Conservation (phyloP, 2,888 invertebrate genomes). For the Drosophila gaucha region DNA sequence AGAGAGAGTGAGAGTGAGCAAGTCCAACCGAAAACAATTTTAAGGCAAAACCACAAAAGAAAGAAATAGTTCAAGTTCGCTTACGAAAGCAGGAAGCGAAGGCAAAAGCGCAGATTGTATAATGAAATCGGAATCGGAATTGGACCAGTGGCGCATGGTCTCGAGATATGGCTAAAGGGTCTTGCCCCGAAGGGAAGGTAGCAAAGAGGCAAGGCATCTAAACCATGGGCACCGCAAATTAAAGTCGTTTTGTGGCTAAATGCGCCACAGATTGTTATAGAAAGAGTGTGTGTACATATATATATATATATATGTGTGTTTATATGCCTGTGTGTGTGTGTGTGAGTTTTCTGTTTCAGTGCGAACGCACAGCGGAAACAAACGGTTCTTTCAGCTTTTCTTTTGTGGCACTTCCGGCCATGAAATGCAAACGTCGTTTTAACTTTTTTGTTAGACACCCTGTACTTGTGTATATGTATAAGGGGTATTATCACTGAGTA, state of each 20-base stretch:
- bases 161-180: conserved; percentile 14
- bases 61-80: conserved; percentile 50
- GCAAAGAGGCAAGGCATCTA: conserved; percentile 20
- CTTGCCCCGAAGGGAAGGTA: background rate
- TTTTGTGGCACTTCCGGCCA: conserved; percentile 62
- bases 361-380: conserved; percentile 62
- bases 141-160: conserved; percentile 45
- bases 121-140: conserved; percentile 66
- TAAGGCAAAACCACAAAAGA: conserved; percentile 60
- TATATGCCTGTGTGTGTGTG: conserved; percentile 26
- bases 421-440: conserved; percentile 70
- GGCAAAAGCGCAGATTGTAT: conserved; percentile 58
- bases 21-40: conserved; percentile 66
- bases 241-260: conserved; percentile 73
- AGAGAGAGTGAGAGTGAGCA: background rate
- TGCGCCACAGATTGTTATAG: conserved; percentile 30
- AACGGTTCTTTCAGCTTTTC: conserved; percentile 65
- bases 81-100: conserved; percentile 48
- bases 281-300: background rate
- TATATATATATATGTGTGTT: conserved; percentile 20
- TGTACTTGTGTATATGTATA: background rate
- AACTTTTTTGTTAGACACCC: conserved; percentile 24
- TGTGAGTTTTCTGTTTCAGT: conserved; percentile 32
- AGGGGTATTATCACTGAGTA: background rate
- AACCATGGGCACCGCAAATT: conserved; percentile 67